Conservation (phyloP, 2,888 invertebrate species). For the Torymus texanus region DNA sequence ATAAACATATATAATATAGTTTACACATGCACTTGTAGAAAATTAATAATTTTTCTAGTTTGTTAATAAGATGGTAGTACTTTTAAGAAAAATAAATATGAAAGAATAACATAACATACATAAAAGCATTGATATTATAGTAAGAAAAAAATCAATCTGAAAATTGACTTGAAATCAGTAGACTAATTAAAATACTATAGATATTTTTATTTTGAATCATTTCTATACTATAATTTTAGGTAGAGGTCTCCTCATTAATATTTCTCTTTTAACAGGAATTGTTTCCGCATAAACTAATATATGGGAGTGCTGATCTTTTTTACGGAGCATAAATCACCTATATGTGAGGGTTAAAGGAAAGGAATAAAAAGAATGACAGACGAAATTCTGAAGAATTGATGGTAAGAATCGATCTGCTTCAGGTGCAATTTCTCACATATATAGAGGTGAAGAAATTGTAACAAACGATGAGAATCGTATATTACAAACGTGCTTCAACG, state of each 20-base stretch:
- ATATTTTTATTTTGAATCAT: neutral
- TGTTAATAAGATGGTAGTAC: too few species aligned
- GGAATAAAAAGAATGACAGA: constrained; percentile 37
- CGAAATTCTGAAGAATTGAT: constrained; percentile 41
- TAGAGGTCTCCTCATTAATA: neutral
- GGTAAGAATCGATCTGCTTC: constrained; percentile 39
- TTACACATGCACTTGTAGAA: too few species aligned
- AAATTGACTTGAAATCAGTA: too few species aligned
- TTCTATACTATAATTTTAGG: neutral
- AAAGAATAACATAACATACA: too few species aligned
- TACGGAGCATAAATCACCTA: constrained; percentile 24
- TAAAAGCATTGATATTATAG: too few species aligned
- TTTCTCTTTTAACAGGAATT: constrained; percentile 5
- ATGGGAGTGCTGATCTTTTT: constrained; percentile 9
- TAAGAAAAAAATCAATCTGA: too few species aligned
- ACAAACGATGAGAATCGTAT: constrained; percentile 22
- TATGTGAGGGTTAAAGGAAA: constrained; percentile 1
- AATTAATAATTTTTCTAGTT: too few species aligned
- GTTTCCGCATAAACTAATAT: neutral
- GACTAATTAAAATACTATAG: too few species aligned
- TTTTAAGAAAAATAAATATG: too few species aligned
- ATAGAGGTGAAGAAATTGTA: constrained; percentile 15
- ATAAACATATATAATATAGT: too few species aligned
- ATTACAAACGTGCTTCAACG: constrained; percentile 1
- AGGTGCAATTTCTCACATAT: constrained; percentile 28